Evolutionary conservation across 2,113 vertebrate species (phyloP), one percentile per base, ranked within the genome.

Genomic region (Chaetorhynchus papuensis): DNA sequence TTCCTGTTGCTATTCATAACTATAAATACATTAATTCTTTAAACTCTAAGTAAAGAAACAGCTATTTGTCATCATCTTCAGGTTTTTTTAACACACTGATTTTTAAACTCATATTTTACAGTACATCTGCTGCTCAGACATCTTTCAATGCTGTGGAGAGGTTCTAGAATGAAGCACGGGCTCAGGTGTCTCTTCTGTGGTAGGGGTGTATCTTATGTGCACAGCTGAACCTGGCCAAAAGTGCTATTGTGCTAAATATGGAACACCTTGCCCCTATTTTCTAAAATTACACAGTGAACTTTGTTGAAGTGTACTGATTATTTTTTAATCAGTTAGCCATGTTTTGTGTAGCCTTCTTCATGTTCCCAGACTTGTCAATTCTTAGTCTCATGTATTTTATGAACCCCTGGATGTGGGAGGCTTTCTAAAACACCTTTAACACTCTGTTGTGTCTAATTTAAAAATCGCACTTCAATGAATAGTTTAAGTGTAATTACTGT

Each of bases 1-100:
- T 97, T 97, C 97, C 97, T 96, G 95, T 90, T 94, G 52, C 87
- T 96, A 94, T 96, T 96, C 74, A 52, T 95, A 93, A 74, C 69
- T 39, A 44, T 75, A 57, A 94, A 57, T 89, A 41, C 39, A 74
- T 87, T 72, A 83, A 65, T 41, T 79, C 47, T 80, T 95, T 44
- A 54, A 87, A 93, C 72, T 30, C 23, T 83, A 70, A 72, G 33
- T 82, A 24, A 90, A 80, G 71, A 78, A 80, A 42, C 11, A 24
- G 19, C 22, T 33, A 7, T 52, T 82, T 72, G 44, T 41, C 21
- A n/a, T 61, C 64, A 81, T 64, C 17, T 59, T 86, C 39, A 31
- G 16, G 12, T 42, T 53, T 41, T 83, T 63, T 81, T 50, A 69
- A 57, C 66, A 56, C 8, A 31, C 7, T 21, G 21, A 45, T 86